Conservation (phyloP, 2,797 vertebrate genomes). For the Enteromius treurensis region DNA sequence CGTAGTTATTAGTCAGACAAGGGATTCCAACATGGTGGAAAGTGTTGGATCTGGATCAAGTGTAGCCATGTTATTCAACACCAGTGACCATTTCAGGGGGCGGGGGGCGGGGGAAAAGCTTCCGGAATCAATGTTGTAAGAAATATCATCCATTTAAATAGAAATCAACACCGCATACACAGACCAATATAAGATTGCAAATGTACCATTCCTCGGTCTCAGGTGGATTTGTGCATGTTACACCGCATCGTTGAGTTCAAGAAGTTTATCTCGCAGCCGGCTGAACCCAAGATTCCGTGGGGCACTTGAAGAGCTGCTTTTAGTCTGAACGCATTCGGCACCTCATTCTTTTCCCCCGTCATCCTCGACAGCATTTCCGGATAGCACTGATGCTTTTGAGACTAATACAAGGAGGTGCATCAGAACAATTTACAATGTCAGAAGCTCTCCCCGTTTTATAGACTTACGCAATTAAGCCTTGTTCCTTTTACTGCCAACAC, state of each 20-base stretch:
- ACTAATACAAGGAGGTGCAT: slow-evolving; percentile 50
- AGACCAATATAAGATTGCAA: slow-evolving; percentile 39
- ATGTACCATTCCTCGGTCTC: slow-evolving; percentile 3
- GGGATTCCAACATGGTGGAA: slow-evolving; percentile 59
- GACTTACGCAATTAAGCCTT: slow-evolving; percentile 60
- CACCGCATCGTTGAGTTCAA: neutral
- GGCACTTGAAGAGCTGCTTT: slow-evolving; percentile 25
- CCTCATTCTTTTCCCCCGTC: slow-evolving; percentile 12
- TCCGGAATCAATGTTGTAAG: slow-evolving; percentile 57
- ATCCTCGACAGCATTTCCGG: slow-evolving; percentile 39
- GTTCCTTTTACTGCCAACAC: slow-evolving; percentile 58
- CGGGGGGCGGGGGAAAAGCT: slow-evolving; percentile 9
- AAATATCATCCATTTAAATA: slow-evolving; percentile 50
- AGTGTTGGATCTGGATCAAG: slow-evolving; percentile 57
- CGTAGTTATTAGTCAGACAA: slow-evolving; percentile 45
- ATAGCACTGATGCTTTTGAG: slow-evolving; percentile 41
- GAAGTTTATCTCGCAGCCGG: neutral
- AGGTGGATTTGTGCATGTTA: neutral
- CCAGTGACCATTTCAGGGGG: slow-evolving; percentile 48
- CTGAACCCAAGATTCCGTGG: slow-evolving; percentile 34
- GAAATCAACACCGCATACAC: slow-evolving; percentile 45
- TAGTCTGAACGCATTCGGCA: slow-evolving; percentile 45
- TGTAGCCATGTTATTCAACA: slow-evolving; percentile 55
- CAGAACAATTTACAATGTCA: slow-evolving; percentile 57
- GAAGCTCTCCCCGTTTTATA: slow-evolving; percentile 52